Evolutionary conservation across 2,888 invertebrate genomes (phyloP).

Genomic region (Tipula vernalis): DNA sequence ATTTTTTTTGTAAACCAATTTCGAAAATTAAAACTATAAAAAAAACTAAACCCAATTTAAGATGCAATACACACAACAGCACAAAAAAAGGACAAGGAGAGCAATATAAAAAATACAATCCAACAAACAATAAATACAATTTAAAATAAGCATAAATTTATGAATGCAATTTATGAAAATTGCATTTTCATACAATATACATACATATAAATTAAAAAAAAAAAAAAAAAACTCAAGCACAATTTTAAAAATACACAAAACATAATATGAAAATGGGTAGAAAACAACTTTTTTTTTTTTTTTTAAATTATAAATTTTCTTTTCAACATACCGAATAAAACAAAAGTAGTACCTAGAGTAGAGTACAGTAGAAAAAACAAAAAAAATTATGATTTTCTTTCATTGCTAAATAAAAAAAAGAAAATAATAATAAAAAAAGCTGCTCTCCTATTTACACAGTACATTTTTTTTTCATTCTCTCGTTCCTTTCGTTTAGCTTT

Average conservation of each 20-base stretch:
- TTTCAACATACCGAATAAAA: background rate
- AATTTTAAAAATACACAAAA: background rate
- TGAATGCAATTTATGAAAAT: constrained; percentile 4
- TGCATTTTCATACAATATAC: background rate
- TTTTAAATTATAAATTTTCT: background rate
- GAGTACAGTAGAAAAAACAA: background rate
- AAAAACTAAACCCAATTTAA: background rate
- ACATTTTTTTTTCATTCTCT: background rate
- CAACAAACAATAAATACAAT: background rate
- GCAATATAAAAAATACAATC: background rate
- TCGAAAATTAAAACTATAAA: background rate
- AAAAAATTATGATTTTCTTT: background rate
- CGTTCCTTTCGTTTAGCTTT: background rate
- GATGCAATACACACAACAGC: background rate
- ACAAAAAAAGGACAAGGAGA: background rate
- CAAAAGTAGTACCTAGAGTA: background rate
- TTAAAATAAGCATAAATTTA: constrained; percentile 4
- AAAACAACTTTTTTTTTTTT: background rate
- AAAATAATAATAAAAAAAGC: too few species aligned
- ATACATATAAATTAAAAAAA: background rate
- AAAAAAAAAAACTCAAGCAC: background rate
- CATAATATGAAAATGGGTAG: background rate
- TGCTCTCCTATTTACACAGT: background rate
- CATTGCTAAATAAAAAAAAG: background rate
- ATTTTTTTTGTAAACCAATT: background rate